phyloP scores from a whole-genome alignment of 2,113 vertebrate species.

The Cromileptes altivelis region DNA sequence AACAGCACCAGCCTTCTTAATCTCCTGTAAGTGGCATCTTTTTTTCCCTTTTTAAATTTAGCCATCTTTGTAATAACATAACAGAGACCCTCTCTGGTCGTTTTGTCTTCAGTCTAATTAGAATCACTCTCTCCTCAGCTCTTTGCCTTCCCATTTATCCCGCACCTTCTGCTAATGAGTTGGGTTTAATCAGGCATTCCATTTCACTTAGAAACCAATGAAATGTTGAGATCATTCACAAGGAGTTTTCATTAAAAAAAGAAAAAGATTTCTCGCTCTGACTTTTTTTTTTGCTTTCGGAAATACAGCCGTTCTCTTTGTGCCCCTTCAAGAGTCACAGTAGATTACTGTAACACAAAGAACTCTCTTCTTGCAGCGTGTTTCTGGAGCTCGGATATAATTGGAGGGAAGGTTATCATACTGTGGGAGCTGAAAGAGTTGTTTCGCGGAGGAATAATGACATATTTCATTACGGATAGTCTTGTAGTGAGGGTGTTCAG shows the following conservation, averaged over 20 bases:
- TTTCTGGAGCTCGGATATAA: conserved; percentile 36
- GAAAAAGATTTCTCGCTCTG: conserved; percentile 25
- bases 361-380: conserved; percentile 21
- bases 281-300: conserved; percentile 6
- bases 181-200: conserved; percentile 68
- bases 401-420: conserved; percentile 67
- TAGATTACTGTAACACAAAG: conserved; percentile 64
- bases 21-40: conserved; percentile 14
- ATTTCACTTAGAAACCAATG: conserved; percentile 76
- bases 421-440: conserved; percentile 42
- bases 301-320: conserved; percentile 27
- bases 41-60: conserved; percentile 6
- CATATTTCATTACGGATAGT: conserved; percentile 63
- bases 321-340: conserved; percentile 32
- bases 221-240: conserved; percentile 68
- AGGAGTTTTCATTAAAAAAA: conserved; percentile 26
- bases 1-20: conserved; percentile 2
- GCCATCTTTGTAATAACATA: conserved; percentile 40
- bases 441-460: conserved; percentile 54
- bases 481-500: conserved; percentile 29
- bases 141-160: conserved; percentile 54
- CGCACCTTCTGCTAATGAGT: conserved; percentile 65
- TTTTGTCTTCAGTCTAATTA: conserved; percentile 68
- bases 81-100: conserved; percentile 36
- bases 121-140: conserved; percentile 45